Base-by-base conservation (phyloP, 64 coral and sea anemone genomes). In the Exaiptasia diaphana region DNA sequence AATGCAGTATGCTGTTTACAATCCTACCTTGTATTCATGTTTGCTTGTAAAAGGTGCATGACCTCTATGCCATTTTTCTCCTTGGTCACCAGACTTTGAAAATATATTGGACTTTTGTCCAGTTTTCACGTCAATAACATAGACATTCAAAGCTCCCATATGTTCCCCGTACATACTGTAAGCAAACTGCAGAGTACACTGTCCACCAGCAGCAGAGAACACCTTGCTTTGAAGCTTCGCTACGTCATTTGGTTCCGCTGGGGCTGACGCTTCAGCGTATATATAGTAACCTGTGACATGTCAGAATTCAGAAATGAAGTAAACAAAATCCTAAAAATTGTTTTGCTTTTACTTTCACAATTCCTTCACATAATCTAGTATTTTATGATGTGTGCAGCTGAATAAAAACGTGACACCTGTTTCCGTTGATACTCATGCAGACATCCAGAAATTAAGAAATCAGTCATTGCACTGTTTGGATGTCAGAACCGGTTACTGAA, bases 121-220 rank as follows among this genome's bases (percentile, higher is more conserved):
- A 23, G 61, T 65, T 17, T 49, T 42, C 5, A n/a, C n/a, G 3
- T 55, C 72, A 57, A 22, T 52, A 24, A 80, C 45, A 41, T 80
- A 86, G 13, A 86, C 82, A 86, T 86, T 64, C 4, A 91, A 42
- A 0, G 18, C 12, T 18, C 82, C 89, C 43, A 71, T 78, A 38
- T 23, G 36, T 22, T 61, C 40, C 5, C 89, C 89, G 28, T 91
- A 80, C 89, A 91, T 91, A 64, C 80, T 63, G 38, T 86, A 91
- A 52, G 60, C 72, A 61, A 91, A 91, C 1, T 61, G 68, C 88
- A 97, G 72, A 17, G 86, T 23, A 45, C 89, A 91, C 11, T 55
- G 89, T 10, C 53, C 75, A 73, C 22, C 22, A 12, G 75, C 44
- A 20, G 89, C 40, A 21, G 44, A 42, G 57, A 91, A 80, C 41